Evolutionary conservation across 2,888 invertebrate genomes (phyloP).

Genomic region (Thymelicus sylvestris): DNA sequence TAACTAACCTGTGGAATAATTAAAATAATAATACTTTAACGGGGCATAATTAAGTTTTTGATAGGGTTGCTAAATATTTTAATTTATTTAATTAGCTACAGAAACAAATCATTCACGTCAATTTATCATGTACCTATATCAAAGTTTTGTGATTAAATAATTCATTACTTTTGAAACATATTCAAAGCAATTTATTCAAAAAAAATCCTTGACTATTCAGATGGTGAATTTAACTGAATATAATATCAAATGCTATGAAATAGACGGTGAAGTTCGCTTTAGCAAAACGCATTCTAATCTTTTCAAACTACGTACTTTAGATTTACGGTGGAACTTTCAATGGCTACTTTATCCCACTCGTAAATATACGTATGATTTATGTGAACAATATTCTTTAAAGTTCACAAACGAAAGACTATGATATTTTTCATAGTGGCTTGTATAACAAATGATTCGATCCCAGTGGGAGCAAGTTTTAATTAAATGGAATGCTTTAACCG

Average conservation of each 20-base stretch:
- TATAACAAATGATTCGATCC: constrained; percentile 33
- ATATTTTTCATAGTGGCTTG: constrained; percentile 27
- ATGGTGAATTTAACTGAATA: background rate
- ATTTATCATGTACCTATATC: too few species aligned
- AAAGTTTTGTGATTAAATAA: too few species aligned
- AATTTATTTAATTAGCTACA: too few species aligned
- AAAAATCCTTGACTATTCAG: background rate
- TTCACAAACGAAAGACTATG: constrained; percentile 26
- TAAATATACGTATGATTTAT: constrained; percentile 32
- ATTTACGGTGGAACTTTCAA: constrained; percentile 35
- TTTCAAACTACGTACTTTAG: constrained; percentile 32
- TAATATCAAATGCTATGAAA: constrained; percentile 1
- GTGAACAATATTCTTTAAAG: constrained; percentile 30
- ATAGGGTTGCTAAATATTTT: too few species aligned
- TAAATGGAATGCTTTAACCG: constrained; percentile 65
- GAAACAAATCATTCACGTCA: too few species aligned
- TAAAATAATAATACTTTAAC: too few species aligned
- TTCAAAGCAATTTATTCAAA: background rate
- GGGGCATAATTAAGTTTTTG: too few species aligned
- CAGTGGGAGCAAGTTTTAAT: constrained; percentile 66
- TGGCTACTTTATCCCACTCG: constrained; percentile 25
- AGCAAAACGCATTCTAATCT: constrained; percentile 16
- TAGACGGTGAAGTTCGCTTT: constrained; percentile 5
- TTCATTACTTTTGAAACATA: background rate
- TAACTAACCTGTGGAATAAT: too few species aligned